Conservation (phyloP, 2,888 invertebrate genomes). For the Dichetophora obliterata region DNA sequence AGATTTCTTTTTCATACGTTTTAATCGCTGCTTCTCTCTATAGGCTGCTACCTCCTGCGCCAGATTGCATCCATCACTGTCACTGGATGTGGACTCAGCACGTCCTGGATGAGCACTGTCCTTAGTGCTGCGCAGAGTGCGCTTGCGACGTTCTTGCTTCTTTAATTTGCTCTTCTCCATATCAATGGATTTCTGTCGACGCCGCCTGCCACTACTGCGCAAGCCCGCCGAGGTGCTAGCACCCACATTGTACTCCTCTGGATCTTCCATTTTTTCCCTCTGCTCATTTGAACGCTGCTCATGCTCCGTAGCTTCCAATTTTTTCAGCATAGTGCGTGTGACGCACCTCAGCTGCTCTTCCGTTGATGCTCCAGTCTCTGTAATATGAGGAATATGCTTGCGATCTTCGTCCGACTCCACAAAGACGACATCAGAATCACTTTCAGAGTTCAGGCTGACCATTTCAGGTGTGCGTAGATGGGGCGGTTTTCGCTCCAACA, state of each 20-base stretch:
- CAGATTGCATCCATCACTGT: neutral
- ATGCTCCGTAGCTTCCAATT: conserved; percentile 32
- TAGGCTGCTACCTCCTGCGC: neutral
- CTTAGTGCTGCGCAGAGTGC: conserved; percentile 37
- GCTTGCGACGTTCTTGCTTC: neutral
- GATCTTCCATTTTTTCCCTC: conserved; percentile 14
- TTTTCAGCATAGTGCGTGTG: conserved; percentile 41
- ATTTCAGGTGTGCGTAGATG: conserved; percentile 69
- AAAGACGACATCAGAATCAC: conserved; percentile 69
- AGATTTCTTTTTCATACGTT: neutral
- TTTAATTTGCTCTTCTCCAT: conserved; percentile 45
- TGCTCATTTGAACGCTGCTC: conserved; percentile 42
- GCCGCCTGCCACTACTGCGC: conserved; percentile 56
- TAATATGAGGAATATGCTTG: conserved; percentile 19
- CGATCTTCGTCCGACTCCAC: conserved; percentile 59
- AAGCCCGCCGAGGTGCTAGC: conserved; percentile 62
- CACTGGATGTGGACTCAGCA: neutral
- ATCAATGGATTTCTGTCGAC: conserved; percentile 50
- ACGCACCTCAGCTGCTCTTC: neutral
- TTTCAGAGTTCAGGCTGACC: conserved; percentile 66
- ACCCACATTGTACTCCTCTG: conserved; percentile 61
- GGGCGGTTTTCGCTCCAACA: conserved; percentile 68
- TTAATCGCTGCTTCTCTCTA: neutral
- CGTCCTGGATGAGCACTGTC: conserved; percentile 36
- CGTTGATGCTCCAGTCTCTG: conserved; percentile 49